These are phyloP conservation scores for Heteromurus nitidus DNA, from an alignment of 2,888 invertebrate genomes.

Conservation along the genomic window DNA sequence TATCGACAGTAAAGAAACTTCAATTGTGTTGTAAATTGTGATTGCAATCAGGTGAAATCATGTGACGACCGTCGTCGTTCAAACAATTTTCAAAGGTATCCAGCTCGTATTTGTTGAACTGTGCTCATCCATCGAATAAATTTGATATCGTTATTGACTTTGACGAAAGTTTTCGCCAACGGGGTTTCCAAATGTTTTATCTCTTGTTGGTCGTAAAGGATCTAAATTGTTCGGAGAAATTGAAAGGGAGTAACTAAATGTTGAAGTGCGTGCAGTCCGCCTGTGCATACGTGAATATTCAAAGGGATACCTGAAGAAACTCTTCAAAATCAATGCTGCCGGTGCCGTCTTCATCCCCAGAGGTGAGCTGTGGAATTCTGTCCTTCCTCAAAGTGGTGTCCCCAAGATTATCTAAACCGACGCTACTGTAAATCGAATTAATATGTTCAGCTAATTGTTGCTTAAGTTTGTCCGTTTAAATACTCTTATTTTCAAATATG, in stretches of 20 bases:
- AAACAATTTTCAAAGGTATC: conserved; percentile 65
- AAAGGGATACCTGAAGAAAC: conserved; percentile 67
- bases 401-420: conserved; percentile 72
- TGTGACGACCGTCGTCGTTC: no score
- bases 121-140: conserved; percentile 72
- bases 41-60: no score
- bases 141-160: conserved; percentile 69
- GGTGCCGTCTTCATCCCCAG: conserved; percentile 71
- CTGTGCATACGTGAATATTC: no score
- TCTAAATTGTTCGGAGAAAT: conserved; percentile 7
- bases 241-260: not conserved
- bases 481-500: not conserved
- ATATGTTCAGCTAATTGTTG: no score
- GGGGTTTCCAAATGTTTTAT: conserved; percentile 47
- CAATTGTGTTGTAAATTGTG: no score
- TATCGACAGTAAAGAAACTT: no score
- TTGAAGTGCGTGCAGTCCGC: not conserved
- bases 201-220: conserved; percentile 66
- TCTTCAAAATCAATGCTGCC: conserved; percentile 73
- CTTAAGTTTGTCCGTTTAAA: no score
- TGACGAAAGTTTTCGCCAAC: conserved; percentile 67
- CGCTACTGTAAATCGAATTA: conserved; percentile 60
- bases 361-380: conserved; percentile 65
- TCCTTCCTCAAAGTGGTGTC: conserved; percentile 69
- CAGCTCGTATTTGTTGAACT: conserved; percentile 70